Percentiles rank a stretch among this genome's conserved stretches.
These are phyloP conservation scores for Acipenser oxyrinchus DNA, from an alignment of 2,797 vertebrate species.

Conservation along the genomic window DNA sequence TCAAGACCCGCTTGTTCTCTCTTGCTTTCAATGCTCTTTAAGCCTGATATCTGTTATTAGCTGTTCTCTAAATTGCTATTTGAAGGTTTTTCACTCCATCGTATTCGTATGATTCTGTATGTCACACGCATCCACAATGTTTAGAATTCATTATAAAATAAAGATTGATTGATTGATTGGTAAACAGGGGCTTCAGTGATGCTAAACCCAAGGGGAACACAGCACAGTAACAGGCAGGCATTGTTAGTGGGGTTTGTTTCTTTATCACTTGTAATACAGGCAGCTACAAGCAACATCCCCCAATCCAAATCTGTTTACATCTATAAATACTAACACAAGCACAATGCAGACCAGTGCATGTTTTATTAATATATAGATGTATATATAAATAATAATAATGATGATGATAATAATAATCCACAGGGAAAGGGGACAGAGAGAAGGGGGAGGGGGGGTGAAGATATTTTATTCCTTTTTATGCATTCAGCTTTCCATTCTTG, in stretches of 20 bases:
- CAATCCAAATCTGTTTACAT: conserved; percentile 32
- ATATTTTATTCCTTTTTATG: conserved; percentile 35
- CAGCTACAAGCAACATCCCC: conserved; percentile 21
- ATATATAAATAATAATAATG: background rate
- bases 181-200: conserved; percentile 21
- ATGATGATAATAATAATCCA: conserved; percentile 29
- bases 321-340: conserved; percentile 24
- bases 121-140: no score
- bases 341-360: conserved; percentile 2
- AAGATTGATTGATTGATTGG: background rate
- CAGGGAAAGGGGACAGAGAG: conserved; percentile 7
- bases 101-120: no score
- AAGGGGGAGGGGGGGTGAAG: conserved; percentile 17
- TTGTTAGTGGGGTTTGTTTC: conserved; percentile 19
- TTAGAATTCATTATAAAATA: no score
- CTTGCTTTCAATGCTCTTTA: no score
- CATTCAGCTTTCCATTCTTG: conserved; percentile 29
- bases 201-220: conserved; percentile 23
- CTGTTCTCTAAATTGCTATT: no score
- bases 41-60: no score
- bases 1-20: no score
- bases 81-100: no score
- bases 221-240: conserved; percentile 4
- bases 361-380: conserved; percentile 5
- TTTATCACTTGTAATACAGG: conserved; percentile 26